phyloP scores from a whole-genome alignment of 1,140 invertebrate species.

The Gyrodactylus bullatarudis region DNA sequence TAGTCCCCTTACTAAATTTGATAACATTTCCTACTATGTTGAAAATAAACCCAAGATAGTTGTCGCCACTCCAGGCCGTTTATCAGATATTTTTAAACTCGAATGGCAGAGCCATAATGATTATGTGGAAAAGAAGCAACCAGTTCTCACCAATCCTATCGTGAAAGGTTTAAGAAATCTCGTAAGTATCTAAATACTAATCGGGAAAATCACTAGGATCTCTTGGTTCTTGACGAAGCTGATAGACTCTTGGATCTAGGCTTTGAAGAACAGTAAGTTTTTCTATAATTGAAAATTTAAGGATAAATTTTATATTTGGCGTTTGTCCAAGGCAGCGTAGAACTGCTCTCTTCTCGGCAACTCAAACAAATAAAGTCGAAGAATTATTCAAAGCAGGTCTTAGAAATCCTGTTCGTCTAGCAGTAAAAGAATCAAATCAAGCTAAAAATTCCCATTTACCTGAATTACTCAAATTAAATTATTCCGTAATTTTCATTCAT shows the following conservation, averaged over 20 bases:
- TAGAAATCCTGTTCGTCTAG: constrained; percentile 41
- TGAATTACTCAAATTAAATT: neutral
- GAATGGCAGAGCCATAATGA: neutral
- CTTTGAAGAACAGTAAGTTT: constrained; percentile 28
- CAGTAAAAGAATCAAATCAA: neutral
- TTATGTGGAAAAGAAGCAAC: neutral
- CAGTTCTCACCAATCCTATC: neutral
- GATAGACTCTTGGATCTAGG: constrained; percentile 65
- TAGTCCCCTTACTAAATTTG: neutral
- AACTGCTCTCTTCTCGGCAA: constrained; percentile 87
- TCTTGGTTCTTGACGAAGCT: constrained; percentile 78
- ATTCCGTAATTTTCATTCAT: neutral
- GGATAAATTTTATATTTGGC: constrained; percentile 51
- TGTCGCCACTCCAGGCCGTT: neutral
- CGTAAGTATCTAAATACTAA: neutral
- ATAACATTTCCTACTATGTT: neutral
- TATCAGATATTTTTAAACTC: neutral
- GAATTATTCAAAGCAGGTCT: constrained; percentile 62
- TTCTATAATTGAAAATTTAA: constrained; percentile 14
- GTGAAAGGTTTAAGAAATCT: neutral
- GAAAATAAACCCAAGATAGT: neutral
- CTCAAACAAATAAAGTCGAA: constrained; percentile 70
- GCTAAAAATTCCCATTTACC: neutral
- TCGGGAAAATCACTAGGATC: constrained; percentile 28
- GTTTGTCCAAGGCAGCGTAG: constrained; percentile 60